Evolutionary conservation across 2,113 vertebrate species (phyloP).

Genomic region (Chlorodrepanis virens): DNA sequence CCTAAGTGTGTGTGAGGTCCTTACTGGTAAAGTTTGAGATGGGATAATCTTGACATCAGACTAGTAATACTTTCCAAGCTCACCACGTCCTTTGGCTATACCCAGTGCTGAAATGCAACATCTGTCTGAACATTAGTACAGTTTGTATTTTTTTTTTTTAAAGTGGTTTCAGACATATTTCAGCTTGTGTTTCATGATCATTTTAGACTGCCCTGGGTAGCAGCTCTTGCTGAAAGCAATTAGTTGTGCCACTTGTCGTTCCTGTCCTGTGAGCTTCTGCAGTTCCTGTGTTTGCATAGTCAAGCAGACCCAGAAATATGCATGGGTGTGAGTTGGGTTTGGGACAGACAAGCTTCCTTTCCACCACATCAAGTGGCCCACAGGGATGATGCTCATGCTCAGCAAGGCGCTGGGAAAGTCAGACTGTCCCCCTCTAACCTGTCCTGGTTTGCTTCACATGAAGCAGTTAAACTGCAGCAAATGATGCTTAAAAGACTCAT

Average conservation of each 20-base stretch:
- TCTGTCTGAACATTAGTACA: not conserved
- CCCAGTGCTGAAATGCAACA: not conserved
- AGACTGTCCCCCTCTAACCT: not conserved
- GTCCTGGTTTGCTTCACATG: not conserved
- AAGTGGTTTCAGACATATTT: not conserved
- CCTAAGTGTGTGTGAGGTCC: not conserved
- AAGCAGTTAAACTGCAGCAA: not conserved
- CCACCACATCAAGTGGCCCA: not conserved
- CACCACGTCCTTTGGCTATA: not conserved
- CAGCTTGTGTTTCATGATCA: not conserved
- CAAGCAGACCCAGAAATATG: not conserved
- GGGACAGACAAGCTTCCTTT: not conserved
- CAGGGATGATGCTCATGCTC: accelerated
- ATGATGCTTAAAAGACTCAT: not conserved
- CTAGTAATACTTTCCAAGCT: not conserved
- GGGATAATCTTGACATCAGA: not conserved
- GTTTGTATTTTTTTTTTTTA: not conserved
- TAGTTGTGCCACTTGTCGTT: not conserved
- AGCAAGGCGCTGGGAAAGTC: not conserved
- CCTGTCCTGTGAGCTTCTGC: not conserved
- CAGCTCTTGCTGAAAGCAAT: not conserved
- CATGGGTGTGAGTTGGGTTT: not conserved
- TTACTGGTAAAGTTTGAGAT: not conserved
- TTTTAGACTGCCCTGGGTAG: not conserved
- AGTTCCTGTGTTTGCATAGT: not conserved